A percentile compares a stretch with the other conserved stretches of the same genome.
Conservation (phyloP, 2,888 invertebrate species). For the Phorcus lineatus region DNA sequence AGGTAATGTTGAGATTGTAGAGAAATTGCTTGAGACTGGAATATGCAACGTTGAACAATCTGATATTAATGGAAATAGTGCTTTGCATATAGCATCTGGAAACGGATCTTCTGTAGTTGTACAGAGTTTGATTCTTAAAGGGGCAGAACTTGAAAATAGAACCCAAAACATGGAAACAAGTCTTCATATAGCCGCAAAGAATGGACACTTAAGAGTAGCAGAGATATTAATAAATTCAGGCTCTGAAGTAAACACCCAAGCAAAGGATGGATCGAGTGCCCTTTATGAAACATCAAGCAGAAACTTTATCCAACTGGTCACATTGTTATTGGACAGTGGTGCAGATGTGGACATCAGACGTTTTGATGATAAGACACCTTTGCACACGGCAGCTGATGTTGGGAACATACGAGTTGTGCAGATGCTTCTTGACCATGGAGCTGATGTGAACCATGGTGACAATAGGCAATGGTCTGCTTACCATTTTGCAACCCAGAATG, state of each 20-base stretch:
- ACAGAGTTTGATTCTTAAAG: background rate
- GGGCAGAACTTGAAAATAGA: background rate
- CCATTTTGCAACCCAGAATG: background rate
- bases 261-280: background rate
- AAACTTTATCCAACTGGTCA: background rate
- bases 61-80: background rate
- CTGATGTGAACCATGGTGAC: background rate
- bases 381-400: background rate
- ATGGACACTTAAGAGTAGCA: background rate
- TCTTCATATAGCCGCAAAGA: background rate
- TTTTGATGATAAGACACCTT: background rate
- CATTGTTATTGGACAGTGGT: background rate
- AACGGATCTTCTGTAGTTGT: background rate
- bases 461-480: background rate
- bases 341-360: background rate
- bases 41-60: too few relatives aligned
- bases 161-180: background rate
- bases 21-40: background rate
- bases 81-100: background rate
- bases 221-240: background rate
- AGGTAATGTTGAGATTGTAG: background rate
- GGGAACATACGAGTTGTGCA: background rate
- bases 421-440: background rate
- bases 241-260: background rate
- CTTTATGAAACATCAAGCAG: background rate